Percentiles rank a stretch among this genome's conserved stretches.
Conservation (phyloP, 2,888 invertebrate genomes). For the Eudasyphora cyanicolor region DNA sequence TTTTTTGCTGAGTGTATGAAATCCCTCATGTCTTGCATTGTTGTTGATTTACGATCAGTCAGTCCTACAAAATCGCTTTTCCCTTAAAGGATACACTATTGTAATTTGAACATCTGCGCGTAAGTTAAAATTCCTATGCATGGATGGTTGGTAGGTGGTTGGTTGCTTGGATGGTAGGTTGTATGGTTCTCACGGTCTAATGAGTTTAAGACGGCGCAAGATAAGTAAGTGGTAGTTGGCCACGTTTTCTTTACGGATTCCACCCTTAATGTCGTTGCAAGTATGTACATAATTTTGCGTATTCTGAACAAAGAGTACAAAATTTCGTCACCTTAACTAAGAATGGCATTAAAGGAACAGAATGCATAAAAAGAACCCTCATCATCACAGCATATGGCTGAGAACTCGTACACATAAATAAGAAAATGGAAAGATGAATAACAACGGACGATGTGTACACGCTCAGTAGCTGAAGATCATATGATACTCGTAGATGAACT, state of each 20-base stretch:
- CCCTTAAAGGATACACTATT: not conserved
- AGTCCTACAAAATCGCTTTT: not conserved
- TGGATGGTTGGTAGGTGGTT: too few species aligned
- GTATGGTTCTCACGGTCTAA: conserved; percentile 55
- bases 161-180: too few species aligned
- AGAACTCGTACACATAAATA: not conserved
- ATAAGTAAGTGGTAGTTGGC: not conserved
- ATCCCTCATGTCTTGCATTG: not conserved
- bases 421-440: not conserved
- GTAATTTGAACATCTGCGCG: conserved; percentile 48
- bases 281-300: conserved; percentile 12
- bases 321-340: conserved; percentile 36
- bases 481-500: not conserved
- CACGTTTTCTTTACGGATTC: not conserved
- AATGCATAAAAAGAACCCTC: not conserved
- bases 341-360: not conserved
- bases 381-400: not conserved
- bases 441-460: not conserved
- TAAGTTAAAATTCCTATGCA: conserved; percentile 17
- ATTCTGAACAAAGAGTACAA: not conserved
- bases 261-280: conserved; percentile 32
- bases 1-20: too few species aligned
- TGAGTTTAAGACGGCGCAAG: conserved; percentile 20
- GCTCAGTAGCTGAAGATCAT: not conserved
- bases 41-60: not conserved